Percentiles rank a stretch among this genome's conserved stretches.
Evolutionary conservation across 1,140 invertebrate species (phyloP).

Genomic region (Meloidogyne hapla): DNA sequence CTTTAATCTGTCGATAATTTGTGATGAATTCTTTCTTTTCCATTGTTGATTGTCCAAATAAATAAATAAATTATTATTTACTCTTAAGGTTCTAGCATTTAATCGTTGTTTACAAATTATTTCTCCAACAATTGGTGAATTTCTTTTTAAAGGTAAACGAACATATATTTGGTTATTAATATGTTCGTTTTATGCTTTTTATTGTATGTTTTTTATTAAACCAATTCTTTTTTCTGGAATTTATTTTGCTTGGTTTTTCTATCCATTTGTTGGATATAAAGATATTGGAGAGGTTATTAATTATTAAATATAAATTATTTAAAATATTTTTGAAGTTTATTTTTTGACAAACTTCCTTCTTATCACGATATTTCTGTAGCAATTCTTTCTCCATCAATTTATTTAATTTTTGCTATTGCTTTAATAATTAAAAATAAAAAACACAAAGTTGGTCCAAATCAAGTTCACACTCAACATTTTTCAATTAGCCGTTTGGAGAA

Average conservation of each 20-base stretch:
- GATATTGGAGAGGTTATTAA: background rate
- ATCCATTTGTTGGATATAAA: constrained; percentile 24
- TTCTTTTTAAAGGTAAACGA: constrained; percentile 18
- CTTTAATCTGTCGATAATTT: too few relatives aligned
- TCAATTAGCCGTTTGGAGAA: background rate
- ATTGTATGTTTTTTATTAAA: constrained; percentile 23
- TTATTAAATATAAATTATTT: too few relatives aligned
- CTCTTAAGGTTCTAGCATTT: constrained; percentile 8
- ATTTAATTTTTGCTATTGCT: constrained; percentile 5
- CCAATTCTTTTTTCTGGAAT: constrained; percentile 27
- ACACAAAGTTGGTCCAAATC: too few relatives aligned
- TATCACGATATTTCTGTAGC: constrained; percentile 5
- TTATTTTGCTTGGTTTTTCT: constrained; percentile 33
- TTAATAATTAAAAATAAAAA: background rate
- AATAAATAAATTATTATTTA: background rate
- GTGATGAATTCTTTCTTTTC: too few relatives aligned
- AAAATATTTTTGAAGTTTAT: too few relatives aligned
- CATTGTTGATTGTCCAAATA: too few relatives aligned
- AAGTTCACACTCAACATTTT: background rate
- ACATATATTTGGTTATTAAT: constrained; percentile 15
- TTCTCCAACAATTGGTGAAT: constrained; percentile 2
- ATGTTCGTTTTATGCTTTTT: background rate
- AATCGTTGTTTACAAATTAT: constrained; percentile 5
- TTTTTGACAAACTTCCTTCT: background rate
- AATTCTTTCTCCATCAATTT: constrained; percentile 7